Conservation (phyloP, 2,888 invertebrate genomes). For the Drosophila infuscata region DNA sequence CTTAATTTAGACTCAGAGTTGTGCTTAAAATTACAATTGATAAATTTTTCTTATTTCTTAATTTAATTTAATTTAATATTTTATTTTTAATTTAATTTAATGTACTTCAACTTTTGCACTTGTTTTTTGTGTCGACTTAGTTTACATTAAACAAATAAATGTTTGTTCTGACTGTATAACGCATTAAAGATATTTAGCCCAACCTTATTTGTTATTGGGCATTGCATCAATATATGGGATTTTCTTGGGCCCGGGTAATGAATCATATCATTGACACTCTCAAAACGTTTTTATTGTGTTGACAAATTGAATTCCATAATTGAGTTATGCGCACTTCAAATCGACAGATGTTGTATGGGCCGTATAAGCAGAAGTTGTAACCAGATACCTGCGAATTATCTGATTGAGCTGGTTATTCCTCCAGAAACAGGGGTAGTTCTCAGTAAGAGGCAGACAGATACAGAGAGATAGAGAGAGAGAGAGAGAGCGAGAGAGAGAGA, state of each 20-base stretch:
- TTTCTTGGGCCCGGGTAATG: background rate
- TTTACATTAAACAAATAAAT: background rate
- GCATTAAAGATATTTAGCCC: background rate
- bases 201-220: background rate
- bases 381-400: slow-evolving; percentile 73
- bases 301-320: slow-evolving; percentile 54
- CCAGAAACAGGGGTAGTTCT: slow-evolving; percentile 13
- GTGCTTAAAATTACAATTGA: background rate
- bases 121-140: background rate
- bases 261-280: slow-evolving; percentile 39
- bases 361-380: slow-evolving; percentile 49
- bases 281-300: slow-evolving; percentile 47
- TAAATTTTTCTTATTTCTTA: background rate
- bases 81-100: background rate
- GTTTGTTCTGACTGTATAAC: background rate
- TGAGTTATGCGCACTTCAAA: slow-evolving; percentile 48
- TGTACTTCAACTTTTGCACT: background rate
- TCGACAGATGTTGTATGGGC: slow-evolving; percentile 58
- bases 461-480: background rate
- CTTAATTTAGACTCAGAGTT: background rate
- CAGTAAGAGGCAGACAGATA: background rate
- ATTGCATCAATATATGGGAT: background rate
- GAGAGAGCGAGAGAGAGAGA: background rate
- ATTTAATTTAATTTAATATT: background rate
- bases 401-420: slow-evolving; percentile 60